Base-by-base conservation (phyloP, 2,888 invertebrate species). In the Chloroclysta siterata region DNA sequence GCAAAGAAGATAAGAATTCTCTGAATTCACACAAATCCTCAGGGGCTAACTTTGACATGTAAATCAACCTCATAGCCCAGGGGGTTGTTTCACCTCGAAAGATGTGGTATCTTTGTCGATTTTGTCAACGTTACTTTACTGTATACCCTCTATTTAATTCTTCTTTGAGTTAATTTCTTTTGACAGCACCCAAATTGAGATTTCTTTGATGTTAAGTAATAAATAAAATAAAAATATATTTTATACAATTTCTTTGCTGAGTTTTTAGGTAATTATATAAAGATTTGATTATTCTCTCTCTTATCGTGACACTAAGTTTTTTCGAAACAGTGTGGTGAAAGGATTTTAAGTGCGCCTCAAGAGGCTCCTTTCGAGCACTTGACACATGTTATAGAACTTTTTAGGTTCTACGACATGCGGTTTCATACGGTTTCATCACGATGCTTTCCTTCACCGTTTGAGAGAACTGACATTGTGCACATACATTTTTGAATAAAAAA, bases 41-140 rank as follows among this genome's bases (percentile, higher is more conserved):
- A 69, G 79, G 77, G 83, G 82, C 81, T 82, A 83, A 83, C 84
- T 86, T 83, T 82, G 80, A 81, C 84, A 90, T 90, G 90, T 82
- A 90, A 90, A 90, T 89, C 82, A 87, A 82, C 80, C 81, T 81
- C 83, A 88, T 84, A 80, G 81, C 84, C 77, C 71, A 63, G 68
- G 78, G 81, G 82, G 80, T 78, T 75, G 75, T 80, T 84, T 84
- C 83, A 82, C 80, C 84, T 83, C 84, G 81, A 87, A 88, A 87
- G 7, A 42, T n/a, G n/a, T n/a, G n/a, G n/a, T 53, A 36, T 53
- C 36, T 28, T 44, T 22, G 11, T 14, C 51, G 53, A 76, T 68
- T 78, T 79, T 78, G 78, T 29, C 42, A 65, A 57, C 56, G 48
- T 56, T 64, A 55, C 47, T 52, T 51, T 39, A 42, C 44, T 48